Evolutionary conservation across 2,888 invertebrate genomes (phyloP).

Genomic region (Vesta saturnalis): DNA sequence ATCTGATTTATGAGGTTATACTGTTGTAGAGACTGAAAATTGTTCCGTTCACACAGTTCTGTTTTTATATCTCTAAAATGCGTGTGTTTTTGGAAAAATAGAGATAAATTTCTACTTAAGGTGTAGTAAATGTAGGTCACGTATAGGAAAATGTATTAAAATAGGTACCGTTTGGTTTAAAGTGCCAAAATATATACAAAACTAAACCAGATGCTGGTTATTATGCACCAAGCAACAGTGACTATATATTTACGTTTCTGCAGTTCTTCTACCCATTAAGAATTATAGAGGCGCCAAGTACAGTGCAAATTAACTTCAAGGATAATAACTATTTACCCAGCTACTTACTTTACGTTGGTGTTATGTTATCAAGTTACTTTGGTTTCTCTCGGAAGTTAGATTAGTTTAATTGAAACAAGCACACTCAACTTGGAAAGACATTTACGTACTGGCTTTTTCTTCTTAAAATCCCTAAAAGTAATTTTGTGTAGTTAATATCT

Average conservation of each 20-base stretch:
- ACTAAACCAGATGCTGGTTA: too few relatives aligned
- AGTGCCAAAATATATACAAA: too few relatives aligned
- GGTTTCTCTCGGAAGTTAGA: slow-evolving; percentile 32
- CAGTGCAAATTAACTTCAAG: slow-evolving; percentile 45
- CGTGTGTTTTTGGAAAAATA: too few relatives aligned
- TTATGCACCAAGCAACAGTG: too few relatives aligned
- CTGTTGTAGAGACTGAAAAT: too few relatives aligned
- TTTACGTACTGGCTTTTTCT: slow-evolving; percentile 1
- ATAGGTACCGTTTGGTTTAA: too few relatives aligned
- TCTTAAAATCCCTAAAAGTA: slow-evolving; percentile 5
- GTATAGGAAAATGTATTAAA: too few relatives aligned
- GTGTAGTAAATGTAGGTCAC: too few relatives aligned
- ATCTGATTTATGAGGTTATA: too few relatives aligned
- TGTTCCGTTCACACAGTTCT: too few relatives aligned
- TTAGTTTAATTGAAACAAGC: slow-evolving; percentile 27
- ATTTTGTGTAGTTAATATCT: slow-evolving; percentile 9
- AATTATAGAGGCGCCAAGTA: slow-evolving; percentile 36
- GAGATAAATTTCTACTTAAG: too few relatives aligned
- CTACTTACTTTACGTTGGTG: slow-evolving; percentile 46
- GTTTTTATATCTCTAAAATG: too few relatives aligned
- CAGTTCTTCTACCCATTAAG: slow-evolving; percentile 35
- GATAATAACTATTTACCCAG: slow-evolving; percentile 47
- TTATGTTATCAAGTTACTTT: slow-evolving; percentile 42
- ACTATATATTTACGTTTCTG: neutral
- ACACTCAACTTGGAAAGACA: slow-evolving; percentile 1